These are phyloP conservation scores for Danio aesculapii DNA, from an alignment of 2,797 vertebrate species.

Conservation along the genomic window DNA sequence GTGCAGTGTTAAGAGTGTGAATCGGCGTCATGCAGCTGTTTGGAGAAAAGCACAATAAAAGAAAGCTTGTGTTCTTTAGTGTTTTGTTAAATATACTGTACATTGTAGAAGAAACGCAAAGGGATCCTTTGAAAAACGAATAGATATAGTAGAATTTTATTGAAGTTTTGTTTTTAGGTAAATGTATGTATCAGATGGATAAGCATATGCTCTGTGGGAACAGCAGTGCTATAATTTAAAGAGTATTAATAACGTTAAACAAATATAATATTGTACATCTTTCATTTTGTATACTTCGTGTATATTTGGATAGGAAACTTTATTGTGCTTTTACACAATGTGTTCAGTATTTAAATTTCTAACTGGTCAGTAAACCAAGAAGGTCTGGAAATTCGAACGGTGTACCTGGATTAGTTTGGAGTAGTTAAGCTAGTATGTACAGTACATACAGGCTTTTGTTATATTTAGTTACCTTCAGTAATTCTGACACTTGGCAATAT, in stretches of 20 bases:
- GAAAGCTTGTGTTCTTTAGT: slow-evolving; percentile 59
- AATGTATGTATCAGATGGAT: slow-evolving; percentile 65
- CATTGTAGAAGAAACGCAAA: slow-evolving; percentile 67
- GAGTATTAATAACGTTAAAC: slow-evolving; percentile 73
- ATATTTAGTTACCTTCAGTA: slow-evolving; percentile 2
- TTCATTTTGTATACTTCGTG: slow-evolving; percentile 70
- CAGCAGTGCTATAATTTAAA: slow-evolving; percentile 75
- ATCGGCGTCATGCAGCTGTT: slow-evolving; percentile 61
- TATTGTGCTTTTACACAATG: slow-evolving; percentile 65
- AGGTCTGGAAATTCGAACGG: background rate
- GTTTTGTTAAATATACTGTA: slow-evolving; percentile 70
- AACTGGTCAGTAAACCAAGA: slow-evolving; percentile 51
- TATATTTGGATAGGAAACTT: slow-evolving; percentile 68
- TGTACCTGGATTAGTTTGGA: background rate
- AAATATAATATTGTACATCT: slow-evolving; percentile 75
- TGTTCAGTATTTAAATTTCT: slow-evolving; percentile 56
- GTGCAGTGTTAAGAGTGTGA: slow-evolving; percentile 65
- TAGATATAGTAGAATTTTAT: slow-evolving; percentile 71
- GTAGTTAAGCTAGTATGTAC: slow-evolving; percentile 3
- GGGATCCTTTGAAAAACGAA: slow-evolving; percentile 68
- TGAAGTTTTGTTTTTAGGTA: slow-evolving; percentile 72
- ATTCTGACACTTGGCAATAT: slow-evolving; percentile 5
- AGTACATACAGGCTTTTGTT: slow-evolving; percentile 2
- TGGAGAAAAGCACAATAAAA: slow-evolving; percentile 69
- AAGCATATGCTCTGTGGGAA: slow-evolving; percentile 63